A percentile compares a stretch with the other conserved stretches of the same genome.
Conservation (phyloP, 2,113 vertebrate species). For the Lynx canadensis region DNA sequence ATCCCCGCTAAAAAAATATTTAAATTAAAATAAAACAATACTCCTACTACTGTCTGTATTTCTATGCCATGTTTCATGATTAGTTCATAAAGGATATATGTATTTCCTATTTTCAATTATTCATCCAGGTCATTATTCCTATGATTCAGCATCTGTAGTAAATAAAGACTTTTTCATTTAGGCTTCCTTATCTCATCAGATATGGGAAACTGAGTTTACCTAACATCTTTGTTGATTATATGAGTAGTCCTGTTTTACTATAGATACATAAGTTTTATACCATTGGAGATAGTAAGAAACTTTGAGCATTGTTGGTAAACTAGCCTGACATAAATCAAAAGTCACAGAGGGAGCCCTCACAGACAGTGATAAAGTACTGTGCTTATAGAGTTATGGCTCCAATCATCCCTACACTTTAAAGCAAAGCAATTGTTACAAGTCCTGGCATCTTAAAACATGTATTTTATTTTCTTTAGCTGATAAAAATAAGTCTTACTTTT, state of each 20-base stretch:
- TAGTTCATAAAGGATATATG: neutral
- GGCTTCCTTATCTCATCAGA: neutral
- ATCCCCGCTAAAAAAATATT: neutral
- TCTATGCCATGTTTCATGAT: neutral
- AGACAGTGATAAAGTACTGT: neutral
- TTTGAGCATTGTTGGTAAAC: neutral
- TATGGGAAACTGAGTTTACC: neutral
- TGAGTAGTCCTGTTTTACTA: neutral
- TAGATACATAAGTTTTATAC: neutral
- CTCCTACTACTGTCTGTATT: neutral
- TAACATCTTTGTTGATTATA: neutral
- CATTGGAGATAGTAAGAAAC: neutral
- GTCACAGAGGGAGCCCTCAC: neutral
- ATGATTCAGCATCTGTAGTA: neutral
- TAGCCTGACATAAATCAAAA: neutral
- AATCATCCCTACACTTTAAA: neutral
- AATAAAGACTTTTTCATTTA: neutral
- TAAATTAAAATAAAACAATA: neutral
- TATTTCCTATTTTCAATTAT: neutral
- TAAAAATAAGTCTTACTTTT: conserved; percentile 52
- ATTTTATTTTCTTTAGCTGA: neutral
- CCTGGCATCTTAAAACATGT: neutral
- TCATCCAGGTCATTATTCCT: neutral
- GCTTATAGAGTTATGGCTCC: neutral
- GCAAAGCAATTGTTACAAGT: conserved; percentile 32